phyloP scores from a whole-genome alignment of 2,797 vertebrate genomes.

The Neostethus bicornis region DNA sequence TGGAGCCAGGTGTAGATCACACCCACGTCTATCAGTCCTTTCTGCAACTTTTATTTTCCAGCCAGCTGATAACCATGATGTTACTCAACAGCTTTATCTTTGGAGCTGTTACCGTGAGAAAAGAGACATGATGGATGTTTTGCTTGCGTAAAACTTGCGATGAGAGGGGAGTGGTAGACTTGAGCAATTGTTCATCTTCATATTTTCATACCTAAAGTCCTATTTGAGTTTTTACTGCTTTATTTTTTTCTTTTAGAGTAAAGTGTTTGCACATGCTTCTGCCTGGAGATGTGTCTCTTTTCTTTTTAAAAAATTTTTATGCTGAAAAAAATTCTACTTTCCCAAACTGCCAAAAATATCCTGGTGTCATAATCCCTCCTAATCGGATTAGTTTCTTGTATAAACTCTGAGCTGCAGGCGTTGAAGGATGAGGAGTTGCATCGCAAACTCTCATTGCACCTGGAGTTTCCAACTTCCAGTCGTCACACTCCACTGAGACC shows the following conservation, averaged over 20 bases:
- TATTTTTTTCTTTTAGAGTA: slow-evolving; percentile 38
- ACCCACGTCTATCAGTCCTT: slow-evolving; percentile 7
- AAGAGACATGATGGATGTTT: slow-evolving; percentile 54
- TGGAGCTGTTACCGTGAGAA: slow-evolving; percentile 19
- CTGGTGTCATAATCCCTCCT: slow-evolving; percentile 63
- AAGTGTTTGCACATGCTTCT: slow-evolving; percentile 32
- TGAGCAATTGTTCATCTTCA: slow-evolving; percentile 40
- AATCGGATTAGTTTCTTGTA: slow-evolving; percentile 69
- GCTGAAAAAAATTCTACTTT: slow-evolving; percentile 26
- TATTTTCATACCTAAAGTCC: slow-evolving; percentile 58
- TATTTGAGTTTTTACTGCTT: slow-evolving; percentile 32
- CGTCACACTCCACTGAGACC: slow-evolving; percentile 64
- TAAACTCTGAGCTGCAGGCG: slow-evolving; percentile 61
- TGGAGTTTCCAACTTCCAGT: slow-evolving; percentile 63
- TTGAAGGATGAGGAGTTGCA: slow-evolving; percentile 50
- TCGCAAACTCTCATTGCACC: slow-evolving; percentile 53
- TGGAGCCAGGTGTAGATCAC: slow-evolving; percentile 57
- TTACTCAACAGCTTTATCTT: slow-evolving; percentile 48
- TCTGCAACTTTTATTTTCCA: slow-evolving; percentile 21
- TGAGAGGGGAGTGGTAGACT: slow-evolving; percentile 29
- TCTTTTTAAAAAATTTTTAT: not conserved
- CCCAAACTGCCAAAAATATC: slow-evolving; percentile 26
- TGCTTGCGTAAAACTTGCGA: slow-evolving; percentile 27
- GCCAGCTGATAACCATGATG: slow-evolving; percentile 28
- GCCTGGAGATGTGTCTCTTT: not conserved